Conservation (phyloP, 2,113 vertebrate species). For the Pollimyrus isidori region DNA sequence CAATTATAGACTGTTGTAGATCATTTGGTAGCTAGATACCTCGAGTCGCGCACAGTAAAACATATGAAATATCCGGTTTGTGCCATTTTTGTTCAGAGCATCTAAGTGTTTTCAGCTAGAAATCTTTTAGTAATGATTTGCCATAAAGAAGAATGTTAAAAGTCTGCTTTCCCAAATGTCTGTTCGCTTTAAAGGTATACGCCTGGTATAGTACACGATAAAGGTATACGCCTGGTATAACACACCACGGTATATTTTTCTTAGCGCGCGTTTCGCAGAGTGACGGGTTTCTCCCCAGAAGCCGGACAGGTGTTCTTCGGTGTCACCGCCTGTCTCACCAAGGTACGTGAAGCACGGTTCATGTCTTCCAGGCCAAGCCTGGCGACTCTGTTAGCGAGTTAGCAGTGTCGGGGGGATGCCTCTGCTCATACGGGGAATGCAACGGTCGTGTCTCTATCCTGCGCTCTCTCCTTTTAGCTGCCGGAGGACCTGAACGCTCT, state of each 20-base stretch:
- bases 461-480: slow-evolving; percentile 58
- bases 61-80: neutral
- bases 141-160: neutral
- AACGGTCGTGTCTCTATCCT: neutral
- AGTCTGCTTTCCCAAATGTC: neutral
- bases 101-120: neutral
- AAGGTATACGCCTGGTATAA: neutral
- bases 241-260: slow-evolving; percentile 31
- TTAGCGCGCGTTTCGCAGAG: slow-evolving; percentile 69
- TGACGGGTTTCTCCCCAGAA: slow-evolving; percentile 93
- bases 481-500: slow-evolving; percentile 79
- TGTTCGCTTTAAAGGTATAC: neutral
- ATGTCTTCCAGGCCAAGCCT: neutral
- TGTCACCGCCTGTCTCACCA: slow-evolving; percentile 85
- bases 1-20: neutral
- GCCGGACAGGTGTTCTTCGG: slow-evolving; percentile 91
- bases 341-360: slow-evolving; percentile 59
- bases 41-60: neutral
- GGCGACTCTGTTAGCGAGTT: neutral
- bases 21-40: neutral
- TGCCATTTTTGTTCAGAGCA: neutral
- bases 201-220: neutral
- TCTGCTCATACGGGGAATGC: neutral
- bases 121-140: neutral
- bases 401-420: neutral